Evolutionary conservation across 2,113 vertebrate species (phyloP), one percentile per base, ranked within the genome.

Genomic region (Oreocharis arfaki): DNA sequence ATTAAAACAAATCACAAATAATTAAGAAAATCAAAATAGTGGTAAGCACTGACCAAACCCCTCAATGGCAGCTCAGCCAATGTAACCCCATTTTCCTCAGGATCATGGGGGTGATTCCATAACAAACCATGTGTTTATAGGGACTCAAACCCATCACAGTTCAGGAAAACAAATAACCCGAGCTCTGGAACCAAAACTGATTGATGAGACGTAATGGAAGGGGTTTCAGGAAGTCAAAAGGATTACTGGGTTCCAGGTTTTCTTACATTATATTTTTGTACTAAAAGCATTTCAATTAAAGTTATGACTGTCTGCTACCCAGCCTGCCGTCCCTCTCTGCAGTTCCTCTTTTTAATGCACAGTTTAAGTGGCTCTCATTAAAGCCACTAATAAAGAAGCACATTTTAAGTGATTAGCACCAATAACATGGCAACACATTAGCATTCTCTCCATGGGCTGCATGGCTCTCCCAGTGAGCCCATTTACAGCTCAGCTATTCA

Each of bases 281-380:
- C 97, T 97, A 95, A 97, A 97, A 98, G 98, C 96, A 88, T 97
- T 97, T 97, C 96, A 91, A 92, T 97, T 96, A 97, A 96, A 97
- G 76, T 97, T 89, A 97, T 59, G 97, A 91, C 95, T 71, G 96
- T 95, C 96, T 96, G 97, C 97, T 96, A 87, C 97, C 94, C 87
- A 42, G 96, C 37, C 92, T 67, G 90, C 88, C 74, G 2, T 91
- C 95, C 94, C 82, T 80, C 96, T 85, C 97, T 35, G 84, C 97
- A 94, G 94, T 97, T 94, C 94, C 95, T 97, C 97, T 97, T 97
- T 92, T 97, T 98, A 98, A 98, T 97, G 98, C 96, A 85, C 95
- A 87, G 89, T 97, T 96, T 97, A 98, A 98, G 98, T 98, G 97
- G 96, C 97, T 97, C 98, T 98, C 98, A 97, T 98, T 98, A 98